phyloP scores from a whole-genome alignment of 2,888 invertebrate species.

The Agrochola circellaris region DNA sequence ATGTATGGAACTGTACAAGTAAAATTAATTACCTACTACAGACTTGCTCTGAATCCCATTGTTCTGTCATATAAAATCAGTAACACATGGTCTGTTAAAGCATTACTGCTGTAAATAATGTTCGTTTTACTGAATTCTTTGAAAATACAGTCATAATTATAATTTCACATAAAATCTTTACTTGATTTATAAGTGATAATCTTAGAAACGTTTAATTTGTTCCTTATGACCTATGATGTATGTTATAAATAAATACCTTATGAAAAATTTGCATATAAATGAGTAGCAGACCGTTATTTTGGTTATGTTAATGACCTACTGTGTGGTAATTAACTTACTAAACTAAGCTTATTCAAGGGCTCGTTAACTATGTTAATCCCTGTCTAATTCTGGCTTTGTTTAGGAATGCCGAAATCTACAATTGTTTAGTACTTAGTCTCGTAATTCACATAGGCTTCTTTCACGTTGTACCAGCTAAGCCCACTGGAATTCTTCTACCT shows the following conservation, averaged over 20 bases:
- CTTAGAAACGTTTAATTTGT: neutral
- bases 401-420: neutral
- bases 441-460: neutral
- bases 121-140: neutral
- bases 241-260: neutral
- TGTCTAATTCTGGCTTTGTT: constrained; percentile 1
- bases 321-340: constrained; percentile 18
- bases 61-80: neutral
- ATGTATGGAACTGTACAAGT: neutral
- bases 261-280: constrained; percentile 11
- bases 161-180: neutral
- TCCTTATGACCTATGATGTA: neutral
- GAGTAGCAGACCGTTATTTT: neutral
- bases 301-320: neutral
- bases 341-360: constrained; percentile 22
- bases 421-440: neutral
- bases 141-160: neutral
- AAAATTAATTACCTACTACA: neutral
- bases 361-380: constrained; percentile 18
- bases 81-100: neutral
- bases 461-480: neutral
- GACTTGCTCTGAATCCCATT: neutral
- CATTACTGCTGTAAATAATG: neutral
- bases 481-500: neutral
- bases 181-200: neutral